These are phyloP conservation scores for Dreissena polymorpha DNA, from an alignment of 1,140 invertebrate genomes.

Conservation along the genomic window DNA sequence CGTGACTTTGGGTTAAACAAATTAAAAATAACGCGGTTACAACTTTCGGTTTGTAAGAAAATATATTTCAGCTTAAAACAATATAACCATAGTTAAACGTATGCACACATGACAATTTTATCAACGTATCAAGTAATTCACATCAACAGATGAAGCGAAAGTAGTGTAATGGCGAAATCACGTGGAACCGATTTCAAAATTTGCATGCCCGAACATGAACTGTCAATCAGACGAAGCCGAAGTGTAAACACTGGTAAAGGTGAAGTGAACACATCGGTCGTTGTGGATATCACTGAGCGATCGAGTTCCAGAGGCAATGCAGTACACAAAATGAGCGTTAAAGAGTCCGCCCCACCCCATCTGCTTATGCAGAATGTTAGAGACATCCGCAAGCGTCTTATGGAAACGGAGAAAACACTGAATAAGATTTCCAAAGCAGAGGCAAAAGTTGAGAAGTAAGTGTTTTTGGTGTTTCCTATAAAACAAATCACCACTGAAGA, in stretches of 20 bases:
- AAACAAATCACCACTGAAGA: no score
- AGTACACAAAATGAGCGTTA: constrained; percentile 28
- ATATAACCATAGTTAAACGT: no score
- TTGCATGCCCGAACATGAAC: constrained; percentile 36
- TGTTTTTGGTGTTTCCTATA: no score
- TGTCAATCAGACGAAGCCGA: constrained; percentile 34
- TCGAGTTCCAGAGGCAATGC: not conserved
- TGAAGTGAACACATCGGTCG: constrained; percentile 32
- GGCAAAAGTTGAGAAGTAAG: constrained; percentile 49
- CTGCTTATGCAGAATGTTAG: constrained; percentile 66
- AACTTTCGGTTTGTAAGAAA: no score
- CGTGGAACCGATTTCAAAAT: constrained; percentile 16
- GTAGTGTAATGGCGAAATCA: not conserved
- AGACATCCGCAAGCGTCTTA: constrained; percentile 67
- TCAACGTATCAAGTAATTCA: no score
- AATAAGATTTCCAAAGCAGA: constrained; percentile 69
- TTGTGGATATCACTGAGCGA: constrained; percentile 13
- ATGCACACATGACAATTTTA: no score
- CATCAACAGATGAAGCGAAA: no score
- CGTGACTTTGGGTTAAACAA: no score
- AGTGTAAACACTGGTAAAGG: constrained; percentile 6
- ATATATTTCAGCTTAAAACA: no score
- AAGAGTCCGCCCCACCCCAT: constrained; percentile 58
- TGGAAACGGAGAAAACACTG: constrained; percentile 70
- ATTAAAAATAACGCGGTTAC: no score